Conservation (phyloP, 2,888 invertebrate species). For the Lottia gigantea region DNA sequence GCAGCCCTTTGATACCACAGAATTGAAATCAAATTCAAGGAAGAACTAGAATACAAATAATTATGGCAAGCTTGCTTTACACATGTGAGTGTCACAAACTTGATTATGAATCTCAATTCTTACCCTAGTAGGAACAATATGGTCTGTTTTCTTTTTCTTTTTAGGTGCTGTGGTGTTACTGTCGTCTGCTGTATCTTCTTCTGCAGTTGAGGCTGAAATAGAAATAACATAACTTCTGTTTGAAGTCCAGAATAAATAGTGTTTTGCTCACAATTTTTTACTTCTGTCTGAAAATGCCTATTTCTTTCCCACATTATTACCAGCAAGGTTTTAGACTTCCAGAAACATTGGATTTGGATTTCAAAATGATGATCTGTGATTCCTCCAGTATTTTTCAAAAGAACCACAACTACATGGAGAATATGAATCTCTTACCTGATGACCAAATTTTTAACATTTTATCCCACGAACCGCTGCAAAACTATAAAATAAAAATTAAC, state of each 20-base stretch:
- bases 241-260: not conserved
- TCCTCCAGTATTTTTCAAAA: not conserved
- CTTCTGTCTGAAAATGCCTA: no score
- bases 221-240: not conserved
- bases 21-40: no score
- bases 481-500: conserved; percentile 45
- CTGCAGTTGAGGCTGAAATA: conserved; percentile 16
- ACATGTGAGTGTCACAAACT: no score
- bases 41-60: no score
- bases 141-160: conserved; percentile 52
- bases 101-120: not conserved
- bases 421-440: conserved; percentile 53
- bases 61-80: no score
- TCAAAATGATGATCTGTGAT: no score
- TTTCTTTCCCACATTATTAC: no score
- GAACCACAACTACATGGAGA: not conserved
- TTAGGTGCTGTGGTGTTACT: conserved; percentile 48
- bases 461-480: conserved; percentile 91
- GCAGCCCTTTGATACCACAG: no score
- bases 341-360: no score
- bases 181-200: conserved; percentile 40
- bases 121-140: conserved; percentile 54
- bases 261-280: not conserved
- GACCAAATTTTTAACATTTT: conserved; percentile 93
- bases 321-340: no score